These are phyloP conservation scores for Holocentrus rufus DNA, from an alignment of 2,797 vertebrate species.

Conservation along the genomic window DNA sequence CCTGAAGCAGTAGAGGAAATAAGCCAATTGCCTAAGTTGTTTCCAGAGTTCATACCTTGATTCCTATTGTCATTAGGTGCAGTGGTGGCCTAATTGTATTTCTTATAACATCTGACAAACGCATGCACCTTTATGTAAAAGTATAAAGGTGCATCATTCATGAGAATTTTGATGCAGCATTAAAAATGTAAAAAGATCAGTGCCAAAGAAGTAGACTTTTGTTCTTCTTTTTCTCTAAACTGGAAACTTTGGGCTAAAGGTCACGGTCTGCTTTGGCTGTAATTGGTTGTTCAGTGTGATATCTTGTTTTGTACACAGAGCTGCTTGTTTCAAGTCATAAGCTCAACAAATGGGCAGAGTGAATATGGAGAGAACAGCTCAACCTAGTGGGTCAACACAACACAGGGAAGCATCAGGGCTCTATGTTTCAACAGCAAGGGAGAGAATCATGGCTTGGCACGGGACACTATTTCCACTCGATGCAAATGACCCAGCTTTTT, in stretches of 20 bases:
- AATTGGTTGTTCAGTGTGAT: constrained; percentile 31
- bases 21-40: constrained; percentile 61
- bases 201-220: too few relatives aligned
- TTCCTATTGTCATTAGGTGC: constrained; percentile 32
- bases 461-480: neutral
- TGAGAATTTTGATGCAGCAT: neutral
- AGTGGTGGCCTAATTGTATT: constrained; percentile 15
- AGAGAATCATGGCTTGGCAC: neutral
- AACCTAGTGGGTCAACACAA: constrained; percentile 57
- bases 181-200: too few relatives aligned
- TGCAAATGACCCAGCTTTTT: neutral
- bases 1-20: constrained; percentile 75
- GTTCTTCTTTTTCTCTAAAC: neutral
- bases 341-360: constrained; percentile 13
- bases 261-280: constrained; percentile 50
- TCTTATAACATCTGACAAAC: neutral
- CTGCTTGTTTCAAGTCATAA: constrained; percentile 53
- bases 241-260: constrained; percentile 55
- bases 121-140: too few relatives aligned
- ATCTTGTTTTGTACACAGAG: constrained; percentile 76
- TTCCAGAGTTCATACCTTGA: constrained; percentile 68
- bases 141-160: neutral
- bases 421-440: neutral
- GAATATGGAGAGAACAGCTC: constrained; percentile 58
- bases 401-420: constrained; percentile 8